phyloP scores from a whole-genome alignment of 2,797 vertebrate genomes.

The Anniella stebbinsi region DNA sequence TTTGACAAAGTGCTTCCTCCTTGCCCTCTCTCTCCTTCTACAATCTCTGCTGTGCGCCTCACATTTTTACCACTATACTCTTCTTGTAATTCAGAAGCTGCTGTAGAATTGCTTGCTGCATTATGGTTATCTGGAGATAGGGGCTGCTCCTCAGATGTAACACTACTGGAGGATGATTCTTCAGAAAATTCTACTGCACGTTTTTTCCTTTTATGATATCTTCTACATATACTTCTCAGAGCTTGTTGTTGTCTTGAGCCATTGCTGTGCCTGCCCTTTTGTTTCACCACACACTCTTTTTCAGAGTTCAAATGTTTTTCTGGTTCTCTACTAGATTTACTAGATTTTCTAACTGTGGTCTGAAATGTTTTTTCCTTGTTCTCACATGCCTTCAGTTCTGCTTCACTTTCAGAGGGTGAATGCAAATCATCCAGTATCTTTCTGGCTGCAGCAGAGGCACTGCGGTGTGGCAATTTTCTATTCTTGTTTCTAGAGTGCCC shows the following conservation, averaged over 20 bases:
- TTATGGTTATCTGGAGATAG: not conserved
- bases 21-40: not conserved
- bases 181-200: not conserved
- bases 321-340: constrained; percentile 35
- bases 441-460: constrained; percentile 66
- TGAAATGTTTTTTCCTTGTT: constrained; percentile 30
- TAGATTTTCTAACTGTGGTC: constrained; percentile 51
- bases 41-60: constrained; percentile 1
- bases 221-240: not conserved
- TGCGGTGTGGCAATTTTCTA: constrained; percentile 66
- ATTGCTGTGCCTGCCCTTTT: constrained; percentile 7
- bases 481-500: constrained; percentile 63
- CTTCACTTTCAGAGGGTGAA: constrained; percentile 61
- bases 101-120: constrained; percentile 3
- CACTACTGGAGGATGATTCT: constrained; percentile 42
- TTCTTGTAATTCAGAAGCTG: constrained; percentile 19
- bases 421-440: constrained; percentile 61
- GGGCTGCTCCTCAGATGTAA: constrained; percentile 4
- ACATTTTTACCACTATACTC: not conserved
- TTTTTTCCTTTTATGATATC: constrained; percentile 22
- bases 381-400: constrained; percentile 34
- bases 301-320: constrained; percentile 30
- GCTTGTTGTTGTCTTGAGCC: not conserved
- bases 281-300: not conserved
- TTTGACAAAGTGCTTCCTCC: constrained; percentile 20